Conservation (phyloP, 2,797 vertebrate species). For the Telmatherina bonti region DNA sequence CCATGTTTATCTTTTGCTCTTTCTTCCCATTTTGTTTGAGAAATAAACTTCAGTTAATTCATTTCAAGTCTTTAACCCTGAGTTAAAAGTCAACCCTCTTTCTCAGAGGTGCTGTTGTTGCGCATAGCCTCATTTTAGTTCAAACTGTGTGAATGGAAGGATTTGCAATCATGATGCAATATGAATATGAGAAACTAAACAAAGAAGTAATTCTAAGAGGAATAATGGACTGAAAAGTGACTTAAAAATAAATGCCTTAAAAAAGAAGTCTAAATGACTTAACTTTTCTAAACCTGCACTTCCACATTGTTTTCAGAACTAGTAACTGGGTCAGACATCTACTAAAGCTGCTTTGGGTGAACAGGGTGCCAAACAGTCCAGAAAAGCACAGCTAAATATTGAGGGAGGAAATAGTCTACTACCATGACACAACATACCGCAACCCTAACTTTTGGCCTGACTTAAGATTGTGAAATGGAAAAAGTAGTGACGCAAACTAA, state of each 20-base stretch:
- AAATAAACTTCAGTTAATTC: not conserved
- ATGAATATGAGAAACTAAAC: conserved; percentile 33
- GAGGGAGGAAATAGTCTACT: not conserved
- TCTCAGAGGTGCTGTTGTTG: conserved; percentile 2
- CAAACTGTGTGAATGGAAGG: not conserved
- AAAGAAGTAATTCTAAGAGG: conserved; percentile 36
- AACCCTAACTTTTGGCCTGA: conserved; percentile 8
- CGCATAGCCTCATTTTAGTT: conserved; percentile 16
- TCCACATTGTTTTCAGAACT: conserved; percentile 41
- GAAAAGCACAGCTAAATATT: conserved; percentile 10
- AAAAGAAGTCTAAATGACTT: conserved; percentile 46
- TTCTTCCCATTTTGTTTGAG: not conserved
- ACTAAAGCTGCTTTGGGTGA: conserved; percentile 34
- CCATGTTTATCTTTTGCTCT: conserved; percentile 11
- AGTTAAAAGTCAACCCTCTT: not conserved
- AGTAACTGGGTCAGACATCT: conserved; percentile 51
- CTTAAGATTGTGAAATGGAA: not conserved
- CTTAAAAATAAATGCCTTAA: conserved; percentile 35
- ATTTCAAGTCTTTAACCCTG: conserved; percentile 1
- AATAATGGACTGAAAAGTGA: conserved; percentile 41
- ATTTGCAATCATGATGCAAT: conserved; percentile 43
- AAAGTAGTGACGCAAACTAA: conserved; percentile 8
- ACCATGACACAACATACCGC: conserved; percentile 3
- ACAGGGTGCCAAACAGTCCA: conserved; percentile 8
- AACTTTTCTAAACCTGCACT: conserved; percentile 36